These are phyloP conservation scores for Chrysotoxum bicinctum DNA, from an alignment of 2,888 invertebrate genomes.

Conservation along the genomic window DNA sequence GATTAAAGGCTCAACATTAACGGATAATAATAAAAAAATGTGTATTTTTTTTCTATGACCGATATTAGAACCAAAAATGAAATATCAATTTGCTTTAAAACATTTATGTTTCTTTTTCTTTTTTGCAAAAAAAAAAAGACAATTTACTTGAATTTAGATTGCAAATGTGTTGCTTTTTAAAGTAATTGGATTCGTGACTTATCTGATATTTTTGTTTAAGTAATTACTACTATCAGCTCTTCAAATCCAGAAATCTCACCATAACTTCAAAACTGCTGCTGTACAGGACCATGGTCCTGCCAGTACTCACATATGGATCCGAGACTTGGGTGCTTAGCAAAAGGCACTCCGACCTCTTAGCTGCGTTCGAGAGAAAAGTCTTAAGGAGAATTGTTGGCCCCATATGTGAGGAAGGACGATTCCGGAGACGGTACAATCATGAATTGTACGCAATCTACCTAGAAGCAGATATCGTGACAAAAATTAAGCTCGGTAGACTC, in stretches of 20 bases:
- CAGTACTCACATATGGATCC: no score
- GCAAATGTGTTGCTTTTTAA: not conserved
- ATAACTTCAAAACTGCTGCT: not conserved
- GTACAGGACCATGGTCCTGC: no score
- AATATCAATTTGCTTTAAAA: not conserved
- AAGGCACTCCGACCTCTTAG: no score
- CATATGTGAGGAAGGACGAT: no score
- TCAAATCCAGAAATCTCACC: not conserved
- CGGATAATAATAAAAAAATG: not conserved
- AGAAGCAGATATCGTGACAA: no score
- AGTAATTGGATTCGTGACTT: not conserved
- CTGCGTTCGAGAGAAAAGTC: no score
- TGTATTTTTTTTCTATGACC: not conserved
- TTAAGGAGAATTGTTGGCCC: no score
- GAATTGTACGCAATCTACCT: no score
- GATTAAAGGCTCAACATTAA: not conserved
- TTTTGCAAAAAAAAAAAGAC: not conserved
- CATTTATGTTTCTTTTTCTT: not conserved
- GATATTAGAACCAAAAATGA: slow-evolving; percentile 17
- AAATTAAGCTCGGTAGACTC: no score
- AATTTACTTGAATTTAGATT: not conserved
- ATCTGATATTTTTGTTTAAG: not conserved
- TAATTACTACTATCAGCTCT: not conserved
- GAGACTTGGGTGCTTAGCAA: no score
- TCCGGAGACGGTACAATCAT: no score